Evolutionary conservation across 2,797 vertebrate genomes (phyloP), one percentile per base, ranked within the genome.

Genomic region (Nannoperca australis): DNA sequence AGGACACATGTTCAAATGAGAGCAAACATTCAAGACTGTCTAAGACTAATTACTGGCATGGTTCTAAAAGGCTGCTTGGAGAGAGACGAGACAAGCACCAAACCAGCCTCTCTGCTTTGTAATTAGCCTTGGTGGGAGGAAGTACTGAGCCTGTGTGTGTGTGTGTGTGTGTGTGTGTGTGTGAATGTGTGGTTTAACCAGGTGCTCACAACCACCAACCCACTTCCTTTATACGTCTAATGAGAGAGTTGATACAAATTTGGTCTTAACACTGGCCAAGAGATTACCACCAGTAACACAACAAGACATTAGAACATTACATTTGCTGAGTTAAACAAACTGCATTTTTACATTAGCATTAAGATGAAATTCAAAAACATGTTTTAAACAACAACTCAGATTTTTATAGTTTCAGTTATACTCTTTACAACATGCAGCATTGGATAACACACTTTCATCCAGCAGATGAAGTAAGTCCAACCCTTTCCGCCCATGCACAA

Each of bases 91-190:
- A 78, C 58, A 0, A 68, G 59, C 42, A 55, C 15, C 76, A 70
- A 66, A 73, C 73, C 68, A 56, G 64, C 51, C 56, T 60, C 62
- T 47, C 51, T 70, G 70, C 79, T 76, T 78, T 82, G 55, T 85
- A 78, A 85, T 85, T 73, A 84, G 22, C 47, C 34, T 38, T 24
- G 27, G 27, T 53, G 51, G 44, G 59, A 51, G 71, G 66, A 78
- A n/a, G n/a, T 38, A 13, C 10, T 38, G 40, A 36, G 38, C 14
- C 12, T 24, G 12, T 47, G 53, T 61, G 40, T 53, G 18, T 34
- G 18, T 34, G 62, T 44, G 42, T 36, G 40, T 68, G 66, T 69
- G 24, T 66, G 53, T 49, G 64, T 67, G 30, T 53, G 53, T 74
- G 62, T 61, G 22, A 14, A 2, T 30, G 63, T 58, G 60, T 44